Percentiles rank a stretch among this genome's conserved stretches.
Conservation (phyloP, 1,140 invertebrate species). For the Acromyrmex echinatior region DNA sequence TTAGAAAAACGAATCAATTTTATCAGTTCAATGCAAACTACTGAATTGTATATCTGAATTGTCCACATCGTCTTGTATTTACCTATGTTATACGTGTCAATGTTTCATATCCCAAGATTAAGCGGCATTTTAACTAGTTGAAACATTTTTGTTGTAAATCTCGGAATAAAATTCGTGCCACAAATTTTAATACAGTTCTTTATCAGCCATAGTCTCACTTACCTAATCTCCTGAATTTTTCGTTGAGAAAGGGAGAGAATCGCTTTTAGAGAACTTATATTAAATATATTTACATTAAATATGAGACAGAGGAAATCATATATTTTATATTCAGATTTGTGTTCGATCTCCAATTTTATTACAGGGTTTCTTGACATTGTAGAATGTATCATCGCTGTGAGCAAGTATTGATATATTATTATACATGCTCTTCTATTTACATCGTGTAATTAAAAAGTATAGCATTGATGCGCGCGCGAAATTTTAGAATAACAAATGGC, state of each 20-base stretch:
- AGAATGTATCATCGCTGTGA: conserved; percentile 46
- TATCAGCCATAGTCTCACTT: conserved; percentile 76
- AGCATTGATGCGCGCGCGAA: conserved; percentile 32
- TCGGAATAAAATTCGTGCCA: conserved; percentile 86
- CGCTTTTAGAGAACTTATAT: conserved; percentile 20
- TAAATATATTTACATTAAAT: conserved; percentile 7
- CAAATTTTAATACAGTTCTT: conserved; percentile 83
- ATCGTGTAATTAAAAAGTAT: conserved; percentile 58
- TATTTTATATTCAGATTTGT: conserved; percentile 54
- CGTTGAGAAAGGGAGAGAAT: conserved; percentile 26
- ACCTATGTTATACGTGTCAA: conserved; percentile 86
- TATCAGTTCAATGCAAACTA: conserved; percentile 79
- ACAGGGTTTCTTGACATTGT: conserved; percentile 51
- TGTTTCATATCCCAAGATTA: conserved; percentile 85
- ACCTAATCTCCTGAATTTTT: conserved; percentile 71
- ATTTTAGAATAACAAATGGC: conserved; percentile 56
- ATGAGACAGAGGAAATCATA: conserved; percentile 8
- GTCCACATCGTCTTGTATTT: conserved; percentile 85
- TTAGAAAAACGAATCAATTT: conserved; percentile 77
- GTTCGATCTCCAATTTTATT: conserved; percentile 62
- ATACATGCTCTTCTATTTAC: conserved; percentile 52
- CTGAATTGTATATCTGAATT: conserved; percentile 85
- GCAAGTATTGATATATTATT: conserved; percentile 52
- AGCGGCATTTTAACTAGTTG: conserved; percentile 86
- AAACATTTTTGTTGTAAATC: conserved; percentile 86